Percentiles rank a stretch among this genome's conserved stretches.
Conservation (phyloP, 2,113 vertebrate genomes). For the Gobiocypris rarus region DNA sequence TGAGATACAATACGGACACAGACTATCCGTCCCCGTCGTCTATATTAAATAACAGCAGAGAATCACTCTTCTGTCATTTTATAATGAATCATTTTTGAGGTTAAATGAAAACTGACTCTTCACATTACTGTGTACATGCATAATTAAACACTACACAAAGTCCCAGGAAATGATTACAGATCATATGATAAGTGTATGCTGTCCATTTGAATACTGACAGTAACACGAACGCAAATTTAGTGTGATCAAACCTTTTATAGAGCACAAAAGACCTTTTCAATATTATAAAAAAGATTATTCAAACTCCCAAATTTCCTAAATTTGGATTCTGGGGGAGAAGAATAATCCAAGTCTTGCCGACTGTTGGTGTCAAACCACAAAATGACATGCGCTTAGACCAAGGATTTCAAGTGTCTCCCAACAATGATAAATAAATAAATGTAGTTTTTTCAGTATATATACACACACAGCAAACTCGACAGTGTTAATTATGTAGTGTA, state of each 20-base stretch:
- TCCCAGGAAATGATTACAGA: background rate
- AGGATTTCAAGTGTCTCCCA: background rate
- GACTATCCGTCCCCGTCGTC: background rate
- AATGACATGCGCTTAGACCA: background rate
- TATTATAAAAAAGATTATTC: background rate
- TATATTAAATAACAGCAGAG: conserved; percentile 22
- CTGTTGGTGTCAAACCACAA: background rate
- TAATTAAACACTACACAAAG: background rate
- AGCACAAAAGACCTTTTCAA: background rate
- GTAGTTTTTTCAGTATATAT: background rate
- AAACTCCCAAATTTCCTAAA: background rate
- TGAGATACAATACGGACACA: conserved; percentile 19
- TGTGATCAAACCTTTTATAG: background rate
- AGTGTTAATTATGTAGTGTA: background rate
- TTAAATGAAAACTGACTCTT: background rate
- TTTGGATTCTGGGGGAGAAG: background rate
- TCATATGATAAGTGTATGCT: background rate
- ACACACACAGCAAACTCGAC: background rate
- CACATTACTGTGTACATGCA: background rate
- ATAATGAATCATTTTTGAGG: conserved; percentile 5
- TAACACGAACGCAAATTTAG: background rate
- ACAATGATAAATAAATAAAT: background rate
- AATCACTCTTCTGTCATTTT: conserved; percentile 24
- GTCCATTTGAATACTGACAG: background rate
- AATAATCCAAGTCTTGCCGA: background rate